Evolutionary conservation across 1,140 invertebrate genomes (phyloP).

Genomic region (Plodia interpunctella): DNA sequence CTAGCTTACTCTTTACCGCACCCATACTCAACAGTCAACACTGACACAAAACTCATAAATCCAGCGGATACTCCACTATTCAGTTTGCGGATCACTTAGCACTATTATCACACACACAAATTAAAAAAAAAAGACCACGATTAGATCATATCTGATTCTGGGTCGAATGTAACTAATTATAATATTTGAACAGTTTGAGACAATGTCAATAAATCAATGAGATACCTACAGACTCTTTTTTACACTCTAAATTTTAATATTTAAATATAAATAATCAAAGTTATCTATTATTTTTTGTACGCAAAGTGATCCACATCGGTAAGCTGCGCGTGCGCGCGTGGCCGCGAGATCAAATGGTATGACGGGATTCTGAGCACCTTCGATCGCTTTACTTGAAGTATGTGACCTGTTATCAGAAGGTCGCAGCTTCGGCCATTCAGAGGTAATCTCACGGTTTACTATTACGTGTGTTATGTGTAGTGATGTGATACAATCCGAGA

Average conservation of each 20-base stretch:
- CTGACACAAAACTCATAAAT: constrained; percentile 23
- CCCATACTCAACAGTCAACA: constrained; percentile 37
- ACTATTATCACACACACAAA: constrained; percentile 34
- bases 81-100: constrained; percentile 18
- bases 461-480: not conserved
- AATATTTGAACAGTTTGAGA: constrained; percentile 45
- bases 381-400: constrained; percentile 21
- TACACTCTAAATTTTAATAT: not conserved
- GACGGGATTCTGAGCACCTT: constrained; percentile 24
- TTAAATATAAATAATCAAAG: too few relatives aligned
- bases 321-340: constrained; percentile 48
- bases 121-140: constrained; percentile 19
- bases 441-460: not conserved
- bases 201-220: constrained; percentile 48
- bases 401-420: constrained; percentile 62
- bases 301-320: not conserved
- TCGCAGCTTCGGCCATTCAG: constrained; percentile 5
- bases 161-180: constrained; percentile 26
- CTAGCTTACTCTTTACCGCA: constrained; percentile 48
- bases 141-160: constrained; percentile 46
- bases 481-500: too few relatives aligned
- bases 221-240: not conserved
- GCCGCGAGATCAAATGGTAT: constrained; percentile 41
- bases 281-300: too few relatives aligned
- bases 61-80: constrained; percentile 1